Conservation (phyloP, 2,113 vertebrate species). For the Labrus mixtus region DNA sequence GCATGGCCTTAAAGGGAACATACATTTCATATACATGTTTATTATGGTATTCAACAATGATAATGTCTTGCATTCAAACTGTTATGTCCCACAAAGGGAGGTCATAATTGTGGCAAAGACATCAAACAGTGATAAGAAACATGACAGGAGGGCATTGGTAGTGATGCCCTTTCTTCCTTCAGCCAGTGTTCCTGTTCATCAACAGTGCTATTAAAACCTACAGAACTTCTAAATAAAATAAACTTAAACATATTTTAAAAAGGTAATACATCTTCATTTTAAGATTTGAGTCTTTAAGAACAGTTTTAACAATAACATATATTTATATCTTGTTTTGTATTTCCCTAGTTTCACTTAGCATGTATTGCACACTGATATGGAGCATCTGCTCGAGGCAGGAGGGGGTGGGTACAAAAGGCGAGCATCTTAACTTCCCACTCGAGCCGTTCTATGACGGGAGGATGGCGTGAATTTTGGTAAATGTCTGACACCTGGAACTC, state of each 20-base stretch:
- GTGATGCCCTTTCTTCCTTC: constrained; percentile 41
- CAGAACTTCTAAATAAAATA: constrained; percentile 71
- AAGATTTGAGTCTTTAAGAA: constrained; percentile 70
- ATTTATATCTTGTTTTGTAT: constrained; percentile 66
- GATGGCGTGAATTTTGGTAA: constrained; percentile 2
- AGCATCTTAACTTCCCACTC: constrained; percentile 1
- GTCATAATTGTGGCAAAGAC: constrained; percentile 64
- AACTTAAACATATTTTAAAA: constrained; percentile 69
- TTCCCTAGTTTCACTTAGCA: constrained; percentile 61
- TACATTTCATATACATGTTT: constrained; percentile 72
- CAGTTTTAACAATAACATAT: constrained; percentile 65
- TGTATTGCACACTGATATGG: constrained; percentile 78
- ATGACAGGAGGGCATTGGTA: constrained; percentile 62
- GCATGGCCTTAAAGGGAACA: constrained; percentile 55
- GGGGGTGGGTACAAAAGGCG: constrained; percentile 14
- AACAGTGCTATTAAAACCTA: constrained; percentile 74
- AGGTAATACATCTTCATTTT: constrained; percentile 74
- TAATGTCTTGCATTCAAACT: constrained; percentile 71
- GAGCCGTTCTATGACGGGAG: constrained; percentile 7
- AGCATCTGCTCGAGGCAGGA: constrained; percentile 53
- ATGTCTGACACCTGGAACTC: constrained; percentile 13
- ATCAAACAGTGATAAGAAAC: constrained; percentile 73
- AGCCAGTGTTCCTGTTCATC: constrained; percentile 58
- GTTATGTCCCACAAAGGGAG: constrained; percentile 62
- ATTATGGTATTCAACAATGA: constrained; percentile 64